Conservation (phyloP, 2,797 vertebrate genomes). For the Trachops cirrhosus region DNA sequence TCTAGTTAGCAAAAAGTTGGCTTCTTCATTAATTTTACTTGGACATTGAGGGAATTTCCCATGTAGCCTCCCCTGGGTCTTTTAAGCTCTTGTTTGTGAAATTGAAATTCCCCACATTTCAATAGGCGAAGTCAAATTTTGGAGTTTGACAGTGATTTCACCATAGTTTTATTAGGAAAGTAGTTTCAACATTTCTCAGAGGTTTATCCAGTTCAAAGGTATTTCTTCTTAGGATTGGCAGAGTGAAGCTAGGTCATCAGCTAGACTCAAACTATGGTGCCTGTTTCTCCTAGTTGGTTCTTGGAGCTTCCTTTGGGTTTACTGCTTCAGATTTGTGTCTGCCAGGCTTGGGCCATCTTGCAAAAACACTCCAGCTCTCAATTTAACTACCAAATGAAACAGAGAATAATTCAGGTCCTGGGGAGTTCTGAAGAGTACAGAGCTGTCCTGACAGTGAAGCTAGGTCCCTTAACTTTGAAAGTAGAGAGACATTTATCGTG, state of each 20-base stretch:
- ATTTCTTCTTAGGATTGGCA: conserved; percentile 53
- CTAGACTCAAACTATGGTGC: background rate
- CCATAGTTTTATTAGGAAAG: conserved; percentile 57
- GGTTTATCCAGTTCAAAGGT: conserved; percentile 56
- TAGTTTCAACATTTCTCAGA: conserved; percentile 66
- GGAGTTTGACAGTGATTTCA: conserved; percentile 59
- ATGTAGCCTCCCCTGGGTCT: background rate
- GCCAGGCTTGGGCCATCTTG: background rate
- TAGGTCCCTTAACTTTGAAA: background rate
- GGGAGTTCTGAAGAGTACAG: background rate
- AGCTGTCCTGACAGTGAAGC: background rate
- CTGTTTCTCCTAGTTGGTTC: background rate
- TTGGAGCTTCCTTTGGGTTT: background rate
- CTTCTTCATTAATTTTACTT: conserved; percentile 55
- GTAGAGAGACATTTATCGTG: background rate
- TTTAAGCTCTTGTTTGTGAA: conserved; percentile 49
- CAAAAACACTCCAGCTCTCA: conserved; percentile 8
- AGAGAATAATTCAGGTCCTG: background rate
- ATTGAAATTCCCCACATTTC: conserved; percentile 62
- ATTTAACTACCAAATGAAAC: background rate
- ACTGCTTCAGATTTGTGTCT: background rate
- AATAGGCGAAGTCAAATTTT: conserved; percentile 50
- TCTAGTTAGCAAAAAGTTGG: conserved; percentile 15
- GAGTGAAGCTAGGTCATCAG: conserved; percentile 7
- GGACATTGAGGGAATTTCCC: conserved; percentile 44